phyloP scores from a whole-genome alignment of 2,113 vertebrate species.

The Clarias macrocephalus region DNA sequence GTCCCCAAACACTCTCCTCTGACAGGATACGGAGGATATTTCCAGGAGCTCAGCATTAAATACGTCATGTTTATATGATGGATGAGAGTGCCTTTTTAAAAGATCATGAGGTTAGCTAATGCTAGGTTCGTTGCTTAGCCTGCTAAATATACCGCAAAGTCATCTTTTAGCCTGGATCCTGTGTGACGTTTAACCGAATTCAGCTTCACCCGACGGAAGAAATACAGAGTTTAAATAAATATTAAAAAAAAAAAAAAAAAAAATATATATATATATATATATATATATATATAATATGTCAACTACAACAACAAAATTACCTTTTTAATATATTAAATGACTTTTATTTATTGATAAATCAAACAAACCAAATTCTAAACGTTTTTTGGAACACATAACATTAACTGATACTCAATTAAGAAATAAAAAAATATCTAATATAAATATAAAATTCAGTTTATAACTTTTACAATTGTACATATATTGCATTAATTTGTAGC shows the following conservation, averaged over 20 bases:
- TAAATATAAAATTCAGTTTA: neutral
- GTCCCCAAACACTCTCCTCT: neutral
- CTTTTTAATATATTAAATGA: neutral
- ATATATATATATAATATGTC: too few relatives aligned
- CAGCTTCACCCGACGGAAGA: neutral
- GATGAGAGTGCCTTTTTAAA: conserved; percentile 19
- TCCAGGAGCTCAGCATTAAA: neutral
- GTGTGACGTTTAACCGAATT: neutral
- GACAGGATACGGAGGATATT: neutral
- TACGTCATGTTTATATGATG: neutral
- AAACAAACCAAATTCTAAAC: neutral
- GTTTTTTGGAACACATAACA: neutral
- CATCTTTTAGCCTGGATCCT: neutral
- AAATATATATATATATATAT: too few relatives aligned
- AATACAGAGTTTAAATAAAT: neutral
- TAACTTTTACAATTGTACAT: neutral
- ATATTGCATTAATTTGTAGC: neutral
- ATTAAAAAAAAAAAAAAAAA: neutral
- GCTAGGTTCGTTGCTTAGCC: neutral
- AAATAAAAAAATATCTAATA: neutral
- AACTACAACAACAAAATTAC: neutral
- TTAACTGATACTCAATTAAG: neutral
- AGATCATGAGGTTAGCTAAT: conserved; percentile 6
- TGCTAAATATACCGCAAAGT: neutral
- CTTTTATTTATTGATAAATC: neutral